These are phyloP conservation scores for Liasis olivaceus DNA, from an alignment of 2,797 vertebrate species.

Conservation along the genomic window DNA sequence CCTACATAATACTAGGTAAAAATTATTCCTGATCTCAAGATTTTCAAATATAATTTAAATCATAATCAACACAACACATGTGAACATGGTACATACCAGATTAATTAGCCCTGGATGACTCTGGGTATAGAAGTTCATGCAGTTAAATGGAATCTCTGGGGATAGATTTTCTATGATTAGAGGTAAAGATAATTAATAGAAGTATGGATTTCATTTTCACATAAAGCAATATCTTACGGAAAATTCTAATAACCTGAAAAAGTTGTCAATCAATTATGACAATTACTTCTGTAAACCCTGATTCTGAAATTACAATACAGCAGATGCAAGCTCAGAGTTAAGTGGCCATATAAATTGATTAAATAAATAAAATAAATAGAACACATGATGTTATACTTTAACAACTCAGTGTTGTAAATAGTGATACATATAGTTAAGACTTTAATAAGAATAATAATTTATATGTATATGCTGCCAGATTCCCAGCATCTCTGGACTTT, in stretches of 20 bases:
- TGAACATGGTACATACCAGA: conserved; percentile 26
- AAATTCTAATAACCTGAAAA: conserved; percentile 20
- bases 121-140: not conserved
- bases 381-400: not conserved
- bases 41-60: not conserved
- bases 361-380: not conserved
- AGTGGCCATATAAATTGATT: not conserved
- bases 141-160: conserved; percentile 62
- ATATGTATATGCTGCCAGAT: not conserved
- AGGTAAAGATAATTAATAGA: conserved; percentile 27
- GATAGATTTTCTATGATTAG: conserved; percentile 51
- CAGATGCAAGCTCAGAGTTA: not conserved
- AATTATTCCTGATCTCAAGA: not conserved
- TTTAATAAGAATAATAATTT: not conserved
- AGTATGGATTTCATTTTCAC: conserved; percentile 9
- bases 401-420: not conserved
- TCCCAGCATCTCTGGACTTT: not conserved
- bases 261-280: conserved; percentile 16
- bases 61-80: not conserved
- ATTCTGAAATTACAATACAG: conserved; percentile 1
- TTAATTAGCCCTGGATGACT: conserved; percentile 34
- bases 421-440: no score
- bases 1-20: not conserved
- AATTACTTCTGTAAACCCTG: conserved; percentile 1
- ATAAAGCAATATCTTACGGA: conserved; percentile 15